A percentile compares a stretch with the other conserved stretches of the same genome.
Evolutionary conservation across 2,888 invertebrate species (phyloP).

Genomic region (Malthinus flaveolus): DNA sequence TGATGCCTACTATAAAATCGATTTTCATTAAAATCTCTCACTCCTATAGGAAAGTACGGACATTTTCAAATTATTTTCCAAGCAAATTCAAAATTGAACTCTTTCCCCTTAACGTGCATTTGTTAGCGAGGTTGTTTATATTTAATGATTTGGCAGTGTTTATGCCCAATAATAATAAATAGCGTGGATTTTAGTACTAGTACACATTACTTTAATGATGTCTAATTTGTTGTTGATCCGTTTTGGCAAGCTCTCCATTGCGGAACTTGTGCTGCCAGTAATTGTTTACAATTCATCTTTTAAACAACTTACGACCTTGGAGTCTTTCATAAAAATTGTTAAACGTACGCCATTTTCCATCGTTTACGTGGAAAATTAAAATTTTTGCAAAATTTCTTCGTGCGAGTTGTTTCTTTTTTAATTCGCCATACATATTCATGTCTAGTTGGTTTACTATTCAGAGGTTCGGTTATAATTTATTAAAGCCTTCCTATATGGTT

Average conservation of each 20-base stretch:
- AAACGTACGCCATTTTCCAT: background rate
- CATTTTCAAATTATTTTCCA: no score
- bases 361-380: background rate
- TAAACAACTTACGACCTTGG: conserved; percentile 6
- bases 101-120: no score
- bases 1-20: no score
- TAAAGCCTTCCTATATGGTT: conserved; percentile 9
- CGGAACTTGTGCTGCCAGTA: conserved; percentile 18
- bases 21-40: no score
- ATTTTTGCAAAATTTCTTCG: conserved; percentile 8
- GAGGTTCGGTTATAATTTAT: background rate
- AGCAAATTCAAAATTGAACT: no score
- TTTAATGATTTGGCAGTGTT: no score
- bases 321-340: conserved; percentile 6
- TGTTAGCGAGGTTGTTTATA: no score
- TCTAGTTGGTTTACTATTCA: background rate
- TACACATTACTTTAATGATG: conserved; percentile 7
- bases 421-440: conserved; percentile 10
- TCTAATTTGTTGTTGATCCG: conserved; percentile 14
- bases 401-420: background rate
- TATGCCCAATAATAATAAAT: conserved; percentile 1
- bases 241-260: conserved; percentile 17
- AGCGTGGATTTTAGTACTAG: conserved; percentile 5
- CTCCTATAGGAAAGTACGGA: no score
- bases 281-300: conserved; percentile 7